Evolutionary conservation across 1,140 invertebrate species (phyloP).

Genomic region (Condylostylus longicornis): DNA sequence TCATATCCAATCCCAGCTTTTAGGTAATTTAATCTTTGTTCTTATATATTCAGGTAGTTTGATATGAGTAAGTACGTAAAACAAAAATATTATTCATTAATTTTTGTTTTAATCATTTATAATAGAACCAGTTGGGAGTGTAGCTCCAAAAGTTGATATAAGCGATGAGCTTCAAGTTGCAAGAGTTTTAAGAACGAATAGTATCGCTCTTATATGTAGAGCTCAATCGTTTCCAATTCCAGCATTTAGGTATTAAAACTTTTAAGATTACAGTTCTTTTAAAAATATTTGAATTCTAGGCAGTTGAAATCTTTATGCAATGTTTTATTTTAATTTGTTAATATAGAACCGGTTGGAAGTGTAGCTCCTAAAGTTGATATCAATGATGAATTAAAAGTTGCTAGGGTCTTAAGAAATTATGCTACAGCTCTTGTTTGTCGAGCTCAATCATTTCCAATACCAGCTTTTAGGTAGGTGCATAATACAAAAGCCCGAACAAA

Average conservation of each 20-base stretch:
- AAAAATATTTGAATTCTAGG: constrained; percentile 1
- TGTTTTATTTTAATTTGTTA: too few relatives aligned
- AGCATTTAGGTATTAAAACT: constrained; percentile 39
- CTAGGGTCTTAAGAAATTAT: constrained; percentile 27
- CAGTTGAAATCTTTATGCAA: too few relatives aligned
- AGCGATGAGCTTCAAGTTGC: constrained; percentile 39
- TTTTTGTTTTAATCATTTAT: constrained; percentile 7
- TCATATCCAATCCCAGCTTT: constrained; percentile 45
- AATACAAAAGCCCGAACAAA: constrained; percentile 20
- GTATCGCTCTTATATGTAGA: constrained; percentile 39
- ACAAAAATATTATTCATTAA: not conserved
- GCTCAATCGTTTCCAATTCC: constrained; percentile 49
- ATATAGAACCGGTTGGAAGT: constrained; percentile 56
- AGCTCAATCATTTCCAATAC: constrained; percentile 48
- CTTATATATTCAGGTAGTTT: constrained; percentile 19
- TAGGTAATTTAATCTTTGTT: constrained; percentile 40
- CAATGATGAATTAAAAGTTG: constrained; percentile 54
- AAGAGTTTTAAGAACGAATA: constrained; percentile 16
- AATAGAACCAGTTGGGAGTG: constrained; percentile 41
- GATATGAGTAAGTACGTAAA: not conserved
- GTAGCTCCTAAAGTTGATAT: constrained; percentile 58
- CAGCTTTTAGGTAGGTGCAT: constrained; percentile 39
- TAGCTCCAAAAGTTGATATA: constrained; percentile 40
- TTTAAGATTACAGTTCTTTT: not conserved
- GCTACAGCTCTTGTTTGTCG: constrained; percentile 44